Evolutionary conservation across 2,113 vertebrate species (phyloP).

Genomic region (Monopterus albus): DNA sequence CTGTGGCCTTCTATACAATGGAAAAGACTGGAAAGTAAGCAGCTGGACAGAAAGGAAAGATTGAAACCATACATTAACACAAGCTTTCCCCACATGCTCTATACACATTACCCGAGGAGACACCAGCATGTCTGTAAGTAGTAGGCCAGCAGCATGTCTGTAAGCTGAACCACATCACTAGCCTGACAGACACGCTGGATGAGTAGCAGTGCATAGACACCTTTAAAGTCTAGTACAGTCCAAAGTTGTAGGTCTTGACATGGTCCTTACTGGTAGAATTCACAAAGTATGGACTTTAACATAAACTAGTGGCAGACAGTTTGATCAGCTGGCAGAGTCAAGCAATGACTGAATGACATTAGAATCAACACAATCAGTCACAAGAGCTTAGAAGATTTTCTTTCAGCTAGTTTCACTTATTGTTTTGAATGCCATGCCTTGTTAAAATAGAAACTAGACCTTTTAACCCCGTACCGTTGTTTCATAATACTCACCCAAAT

Average conservation of each 20-base stretch:
- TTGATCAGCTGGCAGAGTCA: too few species aligned
- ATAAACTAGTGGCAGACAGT: too few species aligned
- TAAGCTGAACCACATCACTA: background rate
- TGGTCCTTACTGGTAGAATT: background rate
- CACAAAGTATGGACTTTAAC: too few species aligned
- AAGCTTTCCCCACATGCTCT: background rate
- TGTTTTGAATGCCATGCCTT: too few species aligned
- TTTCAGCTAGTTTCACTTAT: too few species aligned
- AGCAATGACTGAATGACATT: too few species aligned
- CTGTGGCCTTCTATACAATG: constrained; percentile 93
- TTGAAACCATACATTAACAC: background rate
- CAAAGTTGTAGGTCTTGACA: background rate
- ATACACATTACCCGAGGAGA: background rate
- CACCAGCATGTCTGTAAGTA: too few species aligned
- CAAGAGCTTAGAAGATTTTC: too few species aligned
- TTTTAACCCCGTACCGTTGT: too few species aligned
- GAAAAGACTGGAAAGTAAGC: constrained; percentile 91
- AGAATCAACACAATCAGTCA: too few species aligned
- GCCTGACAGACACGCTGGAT: background rate
- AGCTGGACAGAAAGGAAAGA: background rate
- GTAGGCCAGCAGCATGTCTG: background rate
- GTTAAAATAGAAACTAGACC: too few species aligned
- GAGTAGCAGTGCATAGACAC: background rate
- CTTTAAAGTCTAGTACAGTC: background rate
- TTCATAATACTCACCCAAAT: too few species aligned